A percentile compares a stretch with the other conserved stretches of the same genome.
phyloP scores from a whole-genome alignment of 64 coral and sea anemone species.

The Montipora foliosa region DNA sequence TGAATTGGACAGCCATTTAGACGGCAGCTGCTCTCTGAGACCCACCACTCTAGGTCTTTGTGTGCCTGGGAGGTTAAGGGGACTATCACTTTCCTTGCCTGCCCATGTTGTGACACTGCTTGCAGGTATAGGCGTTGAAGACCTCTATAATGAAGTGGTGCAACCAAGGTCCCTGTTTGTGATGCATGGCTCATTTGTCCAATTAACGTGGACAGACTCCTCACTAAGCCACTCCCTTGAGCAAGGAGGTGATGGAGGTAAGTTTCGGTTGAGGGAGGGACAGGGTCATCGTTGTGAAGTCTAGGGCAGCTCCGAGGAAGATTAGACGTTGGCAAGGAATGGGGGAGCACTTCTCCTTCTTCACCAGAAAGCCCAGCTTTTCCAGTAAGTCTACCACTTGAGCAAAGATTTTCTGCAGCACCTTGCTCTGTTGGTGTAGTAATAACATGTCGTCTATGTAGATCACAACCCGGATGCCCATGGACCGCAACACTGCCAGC shows the following conservation, averaged over 20 bases:
- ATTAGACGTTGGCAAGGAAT: background rate
- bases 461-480: background rate
- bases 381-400: conserved; percentile 1
- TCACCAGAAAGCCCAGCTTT: conserved; percentile 29
- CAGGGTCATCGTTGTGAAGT: conserved; percentile 22
- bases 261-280: conserved; percentile 7
- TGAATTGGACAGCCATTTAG: too few relatives aligned
- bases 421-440: conserved; percentile 11
- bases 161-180: conserved; percentile 12
- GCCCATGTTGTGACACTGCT: background rate
- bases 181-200: background rate
- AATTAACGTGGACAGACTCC: conserved; percentile 6
- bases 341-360: conserved; percentile 39
- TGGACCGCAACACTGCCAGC: conserved; percentile 3
- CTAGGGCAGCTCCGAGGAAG: conserved; percentile 25
- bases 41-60: conserved; percentile 46
- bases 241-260: background rate
- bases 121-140: conserved; percentile 23
- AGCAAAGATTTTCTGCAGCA: conserved; percentile 16
- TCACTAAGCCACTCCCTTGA: background rate
- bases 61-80: conserved; percentile 37
- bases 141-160: conserved; percentile 49
- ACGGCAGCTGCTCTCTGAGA: background rate
- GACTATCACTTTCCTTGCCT: background rate
- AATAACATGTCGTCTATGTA: background rate